A percentile compares a stretch with the other conserved stretches of the same genome.
Evolutionary conservation across 1,140 invertebrate species (phyloP).

Genomic region (Camponotus floridanus): DNA sequence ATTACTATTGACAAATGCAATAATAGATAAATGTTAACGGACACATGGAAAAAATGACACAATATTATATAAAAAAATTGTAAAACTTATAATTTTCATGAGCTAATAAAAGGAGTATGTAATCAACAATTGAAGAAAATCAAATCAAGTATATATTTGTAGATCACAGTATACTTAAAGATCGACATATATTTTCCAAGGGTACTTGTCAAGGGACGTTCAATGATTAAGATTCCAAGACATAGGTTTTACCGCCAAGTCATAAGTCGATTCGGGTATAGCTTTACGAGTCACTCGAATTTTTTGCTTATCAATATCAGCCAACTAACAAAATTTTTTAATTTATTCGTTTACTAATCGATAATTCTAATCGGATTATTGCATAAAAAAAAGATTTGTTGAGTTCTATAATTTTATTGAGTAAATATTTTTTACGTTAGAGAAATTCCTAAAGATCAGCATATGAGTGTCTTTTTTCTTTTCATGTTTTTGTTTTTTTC

Average conservation of each 20-base stretch:
- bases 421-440: background rate
- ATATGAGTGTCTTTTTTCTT: background rate
- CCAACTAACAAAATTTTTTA: conserved; percentile 17
- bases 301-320: conserved; percentile 19
- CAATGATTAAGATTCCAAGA: conserved; percentile 1
- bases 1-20: background rate
- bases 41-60: background rate
- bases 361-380: background rate
- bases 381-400: background rate
- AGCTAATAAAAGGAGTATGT: conserved; percentile 33
- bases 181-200: background rate
- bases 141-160: background rate
- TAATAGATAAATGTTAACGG: background rate
- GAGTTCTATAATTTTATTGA: background rate
- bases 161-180: background rate
- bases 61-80: conserved; percentile 1
- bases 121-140: background rate
- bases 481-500: too few relatives aligned
- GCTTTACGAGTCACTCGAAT: conserved; percentile 1
- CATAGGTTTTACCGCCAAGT: background rate
- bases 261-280: background rate
- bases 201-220: conserved; percentile 3
- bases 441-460: too few relatives aligned
- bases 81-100: conserved; percentile 43
- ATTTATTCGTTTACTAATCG: background rate